Evolutionary conservation across 2,888 invertebrate genomes (phyloP).

Genomic region (Synanthedon formicaeformis): DNA sequence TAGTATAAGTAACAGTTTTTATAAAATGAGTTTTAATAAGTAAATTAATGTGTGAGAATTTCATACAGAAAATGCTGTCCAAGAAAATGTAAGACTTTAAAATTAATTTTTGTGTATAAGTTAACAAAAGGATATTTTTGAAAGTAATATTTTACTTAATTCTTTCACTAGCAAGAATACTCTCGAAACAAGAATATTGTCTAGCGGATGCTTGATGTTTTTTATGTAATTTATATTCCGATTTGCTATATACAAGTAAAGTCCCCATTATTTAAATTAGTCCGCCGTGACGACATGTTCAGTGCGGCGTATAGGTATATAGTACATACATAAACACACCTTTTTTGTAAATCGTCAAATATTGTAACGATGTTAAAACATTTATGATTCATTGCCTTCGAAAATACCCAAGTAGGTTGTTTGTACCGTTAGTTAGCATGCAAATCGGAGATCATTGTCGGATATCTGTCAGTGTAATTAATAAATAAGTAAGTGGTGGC

Average conservation of each 20-base stretch:
- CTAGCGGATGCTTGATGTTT: too few species aligned
- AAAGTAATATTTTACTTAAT: too few species aligned
- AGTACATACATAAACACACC: too few species aligned
- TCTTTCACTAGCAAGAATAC: too few species aligned
- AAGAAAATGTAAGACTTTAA: too few species aligned
- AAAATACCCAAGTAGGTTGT: slow-evolving; percentile 10
- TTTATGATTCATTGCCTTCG: background rate
- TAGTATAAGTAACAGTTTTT: too few species aligned
- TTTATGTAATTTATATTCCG: background rate
- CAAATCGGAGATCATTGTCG: background rate
- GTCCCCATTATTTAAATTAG: background rate
- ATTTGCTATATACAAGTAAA: background rate
- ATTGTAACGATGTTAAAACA: background rate
- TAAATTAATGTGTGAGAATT: too few species aligned
- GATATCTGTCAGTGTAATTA: background rate
- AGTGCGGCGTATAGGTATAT: background rate
- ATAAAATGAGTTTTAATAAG: too few species aligned
- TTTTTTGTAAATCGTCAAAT: background rate
- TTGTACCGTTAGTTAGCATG: slow-evolving; percentile 17
- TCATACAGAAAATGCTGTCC: too few species aligned
- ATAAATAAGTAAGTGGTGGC: background rate
- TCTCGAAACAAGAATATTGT: too few species aligned
- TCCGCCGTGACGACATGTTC: background rate
- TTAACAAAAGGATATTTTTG: too few species aligned
- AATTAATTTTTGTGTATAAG: too few species aligned